phyloP scores from a whole-genome alignment of 2,888 invertebrate species.

The Eupithecia centaureata region DNA sequence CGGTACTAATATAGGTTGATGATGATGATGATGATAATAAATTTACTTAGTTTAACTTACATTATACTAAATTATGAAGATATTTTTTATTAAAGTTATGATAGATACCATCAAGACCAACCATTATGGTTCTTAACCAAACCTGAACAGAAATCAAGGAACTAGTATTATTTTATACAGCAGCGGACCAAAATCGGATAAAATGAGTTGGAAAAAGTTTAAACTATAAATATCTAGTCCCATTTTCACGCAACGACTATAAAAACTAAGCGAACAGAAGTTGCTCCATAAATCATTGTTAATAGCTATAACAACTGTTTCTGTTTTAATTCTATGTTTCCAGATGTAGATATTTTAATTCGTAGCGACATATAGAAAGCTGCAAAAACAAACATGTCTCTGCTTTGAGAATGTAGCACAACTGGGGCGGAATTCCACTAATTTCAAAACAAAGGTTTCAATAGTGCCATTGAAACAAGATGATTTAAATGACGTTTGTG shows the following conservation, averaged over 20 bases:
- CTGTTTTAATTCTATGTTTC: constrained; percentile 16
- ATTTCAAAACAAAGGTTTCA: no score
- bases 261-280: constrained; percentile 33
- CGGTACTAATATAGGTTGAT: no score
- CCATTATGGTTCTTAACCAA: no score
- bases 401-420: background rate
- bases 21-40: no score
- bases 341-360: background rate
- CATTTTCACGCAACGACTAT: constrained; percentile 32
- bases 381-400: background rate
- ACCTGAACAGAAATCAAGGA: background rate
- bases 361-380: background rate
- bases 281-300: constrained; percentile 31
- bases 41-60: no score
- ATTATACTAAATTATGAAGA: no score
- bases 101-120: no score
- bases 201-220: background rate
- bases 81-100: no score
- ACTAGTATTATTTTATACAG: background rate
- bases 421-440: no score
- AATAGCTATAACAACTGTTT: constrained; percentile 32
- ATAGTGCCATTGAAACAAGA: no score
- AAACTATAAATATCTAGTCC: constrained; percentile 23
- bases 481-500: no score
- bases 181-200: background rate